Evolutionary conservation across 1,140 invertebrate species (phyloP).

Genomic region (Hypothenemus hampei): DNA sequence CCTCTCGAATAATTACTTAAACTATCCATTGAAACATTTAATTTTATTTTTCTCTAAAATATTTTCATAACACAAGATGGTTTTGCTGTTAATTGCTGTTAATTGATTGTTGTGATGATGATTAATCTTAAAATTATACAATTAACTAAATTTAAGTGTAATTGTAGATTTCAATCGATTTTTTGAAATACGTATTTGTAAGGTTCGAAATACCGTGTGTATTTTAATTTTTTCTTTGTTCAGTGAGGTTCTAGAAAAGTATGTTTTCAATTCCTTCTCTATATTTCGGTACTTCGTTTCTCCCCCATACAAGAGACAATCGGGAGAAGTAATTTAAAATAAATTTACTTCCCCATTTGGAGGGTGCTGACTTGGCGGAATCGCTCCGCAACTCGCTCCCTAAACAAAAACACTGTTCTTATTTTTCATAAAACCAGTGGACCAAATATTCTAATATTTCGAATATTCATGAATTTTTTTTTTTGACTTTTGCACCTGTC

Average conservation of each 20-base stretch:
- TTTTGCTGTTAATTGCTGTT: not conserved
- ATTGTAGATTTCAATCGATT: not conserved
- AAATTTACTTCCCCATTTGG: not conserved
- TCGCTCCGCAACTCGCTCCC: not conserved
- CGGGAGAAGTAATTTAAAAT: slow-evolving; percentile 1
- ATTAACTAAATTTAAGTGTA: not conserved
- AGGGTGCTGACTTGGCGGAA: not conserved
- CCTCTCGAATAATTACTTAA: not conserved
- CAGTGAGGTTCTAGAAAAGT: not conserved
- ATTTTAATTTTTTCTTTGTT: too few species aligned
- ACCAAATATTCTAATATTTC: too few species aligned
- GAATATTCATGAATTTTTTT: too few species aligned
- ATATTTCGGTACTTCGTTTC: too few species aligned
- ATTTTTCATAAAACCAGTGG: too few species aligned
- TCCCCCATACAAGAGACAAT: not conserved
- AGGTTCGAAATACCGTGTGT: too few species aligned
- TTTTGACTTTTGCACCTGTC: too few species aligned
- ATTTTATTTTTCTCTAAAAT: not conserved
- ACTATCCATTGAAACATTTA: too few species aligned
- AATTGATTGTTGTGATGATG: not conserved
- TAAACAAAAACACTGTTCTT: too few species aligned
- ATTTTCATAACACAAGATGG: not conserved
- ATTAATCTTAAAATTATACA: not conserved
- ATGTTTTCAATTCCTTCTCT: too few species aligned
- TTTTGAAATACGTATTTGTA: too few species aligned